These are phyloP conservation scores for Drosophila varians DNA, from an alignment of 1,140 invertebrate genomes.

Conservation along the genomic window DNA sequence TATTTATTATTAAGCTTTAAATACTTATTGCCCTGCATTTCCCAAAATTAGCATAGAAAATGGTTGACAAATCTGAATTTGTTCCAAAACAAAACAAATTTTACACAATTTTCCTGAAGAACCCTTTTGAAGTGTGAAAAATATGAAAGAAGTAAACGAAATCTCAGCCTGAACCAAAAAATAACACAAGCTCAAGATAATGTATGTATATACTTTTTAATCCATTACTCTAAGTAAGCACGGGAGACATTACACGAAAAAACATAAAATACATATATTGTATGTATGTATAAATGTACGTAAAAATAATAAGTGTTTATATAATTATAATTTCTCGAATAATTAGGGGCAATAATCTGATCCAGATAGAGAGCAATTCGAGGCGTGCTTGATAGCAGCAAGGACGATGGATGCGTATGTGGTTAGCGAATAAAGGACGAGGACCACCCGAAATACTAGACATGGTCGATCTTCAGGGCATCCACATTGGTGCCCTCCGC, in stretches of 20 bases:
- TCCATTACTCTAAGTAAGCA: slow-evolving; percentile 51
- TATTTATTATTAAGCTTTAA: no score
- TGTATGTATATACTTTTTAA: slow-evolving; percentile 28
- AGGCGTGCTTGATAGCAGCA: slow-evolving; percentile 29
- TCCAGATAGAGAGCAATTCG: slow-evolving; percentile 47
- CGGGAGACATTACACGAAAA: slow-evolving; percentile 39
- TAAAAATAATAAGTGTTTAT: slow-evolving; percentile 29
- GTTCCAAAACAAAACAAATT: background rate
- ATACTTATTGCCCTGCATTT: no score
- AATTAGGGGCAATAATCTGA: slow-evolving; percentile 22
- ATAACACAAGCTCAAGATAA: background rate
- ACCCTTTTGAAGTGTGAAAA: no score
- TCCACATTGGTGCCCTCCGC: slow-evolving; percentile 64
- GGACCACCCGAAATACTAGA: slow-evolving; percentile 32
- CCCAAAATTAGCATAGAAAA: background rate
- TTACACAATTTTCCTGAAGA: background rate
- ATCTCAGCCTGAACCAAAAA: no score
- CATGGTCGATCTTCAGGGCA: slow-evolving; percentile 67
- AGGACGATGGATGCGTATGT: slow-evolving; percentile 24
- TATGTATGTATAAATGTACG: slow-evolving; percentile 33
- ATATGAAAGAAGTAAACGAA: no score
- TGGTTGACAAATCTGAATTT: background rate
- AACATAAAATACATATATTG: slow-evolving; percentile 42
- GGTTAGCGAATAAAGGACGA: slow-evolving; percentile 2
- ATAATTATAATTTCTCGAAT: slow-evolving; percentile 33